Evolutionary conservation across 2,113 vertebrate species (phyloP), one percentile per base, ranked within the genome.

Genomic region (Hemiprocne comata): DNA sequence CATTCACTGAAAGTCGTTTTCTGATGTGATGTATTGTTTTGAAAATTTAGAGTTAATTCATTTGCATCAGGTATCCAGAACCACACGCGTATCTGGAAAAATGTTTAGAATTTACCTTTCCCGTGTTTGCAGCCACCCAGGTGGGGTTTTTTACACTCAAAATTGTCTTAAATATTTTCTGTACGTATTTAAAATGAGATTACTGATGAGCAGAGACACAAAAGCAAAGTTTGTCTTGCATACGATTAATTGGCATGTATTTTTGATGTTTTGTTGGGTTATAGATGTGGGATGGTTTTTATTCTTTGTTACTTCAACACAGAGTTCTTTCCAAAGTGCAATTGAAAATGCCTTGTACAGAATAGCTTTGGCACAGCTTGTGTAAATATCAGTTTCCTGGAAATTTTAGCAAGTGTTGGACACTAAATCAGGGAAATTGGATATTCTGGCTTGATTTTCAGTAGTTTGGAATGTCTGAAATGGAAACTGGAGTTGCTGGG

Each of bases 401-500:
- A 96, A 92, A 83, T 90, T 74, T 74, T 71, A 95, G 75, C 65
- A 67, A 89, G 71, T n/a, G 61, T 58, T 95, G 93, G 91, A 82
- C 0, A 0, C 9, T 31, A 8, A 51, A 54, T 91, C 54, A 87
- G 77, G 66, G 62, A 78, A 87, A 73, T 42, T 33, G 34, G 29
- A 83, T 20, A 5, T 81, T 71, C 73, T 91, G 86, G 77, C 42
- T 72, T 84, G 88, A 88, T 83, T 73, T 90, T 72, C 58, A 73
- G 40, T 26, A 17, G 28, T 83, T 51, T 82, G 74, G 79, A 75
- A 65, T 53, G 60, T 93, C 89, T 92, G 84, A 78, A 88, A 58
- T 94, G 89, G 95, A 95, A 96, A 91, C 36, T 87, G 81, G 58
- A 67, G 57, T 21, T 55, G 21, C 73, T 69, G 44, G 2, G 0